Percentiles rank a stretch among this genome's conserved stretches.
These are phyloP conservation scores for Volucella inflata DNA, from an alignment of 2,888 invertebrate genomes.

Conservation along the genomic window DNA sequence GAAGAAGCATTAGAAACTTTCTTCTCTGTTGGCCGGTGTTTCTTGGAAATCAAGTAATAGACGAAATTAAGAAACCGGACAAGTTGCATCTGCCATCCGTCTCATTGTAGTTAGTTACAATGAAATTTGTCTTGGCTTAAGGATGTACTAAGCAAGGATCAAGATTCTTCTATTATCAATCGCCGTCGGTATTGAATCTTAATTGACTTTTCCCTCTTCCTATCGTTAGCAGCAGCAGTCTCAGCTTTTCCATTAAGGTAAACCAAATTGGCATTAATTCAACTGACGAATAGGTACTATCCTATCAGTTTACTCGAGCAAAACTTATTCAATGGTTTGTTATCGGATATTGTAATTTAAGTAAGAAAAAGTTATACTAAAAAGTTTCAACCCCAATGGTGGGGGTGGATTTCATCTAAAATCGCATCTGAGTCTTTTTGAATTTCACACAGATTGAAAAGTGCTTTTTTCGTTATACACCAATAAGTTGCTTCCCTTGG, in stretches of 20 bases:
- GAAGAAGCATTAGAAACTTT: constrained; percentile 3
- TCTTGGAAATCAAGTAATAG: constrained; percentile 23
- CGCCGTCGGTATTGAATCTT: constrained; percentile 9
- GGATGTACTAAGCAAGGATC: constrained; percentile 33
- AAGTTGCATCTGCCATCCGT: constrained; percentile 10
- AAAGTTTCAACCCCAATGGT: background rate
- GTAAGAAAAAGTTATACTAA: background rate
- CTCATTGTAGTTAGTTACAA: constrained; percentile 62
- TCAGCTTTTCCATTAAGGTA: background rate
- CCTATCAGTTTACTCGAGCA: constrained; percentile 19
- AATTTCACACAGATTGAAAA: no score
- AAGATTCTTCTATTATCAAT: background rate
- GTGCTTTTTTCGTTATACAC: no score
- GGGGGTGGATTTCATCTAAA: no score
- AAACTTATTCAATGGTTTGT: constrained; percentile 36
- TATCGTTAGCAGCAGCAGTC: background rate
- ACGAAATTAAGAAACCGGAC: background rate
- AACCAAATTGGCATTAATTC: constrained; percentile 25
- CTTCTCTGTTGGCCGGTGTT: constrained; percentile 18
- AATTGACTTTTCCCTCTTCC: background rate
- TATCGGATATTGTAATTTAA: constrained; percentile 27
- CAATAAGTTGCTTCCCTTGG: no score
- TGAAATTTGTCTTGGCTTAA: constrained; percentile 52
- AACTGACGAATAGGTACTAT: constrained; percentile 4
- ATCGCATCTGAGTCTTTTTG: background rate